phyloP scores from a whole-genome alignment of 2,113 vertebrate genomes.

The Speoplatyrhinus poulsoni region DNA sequence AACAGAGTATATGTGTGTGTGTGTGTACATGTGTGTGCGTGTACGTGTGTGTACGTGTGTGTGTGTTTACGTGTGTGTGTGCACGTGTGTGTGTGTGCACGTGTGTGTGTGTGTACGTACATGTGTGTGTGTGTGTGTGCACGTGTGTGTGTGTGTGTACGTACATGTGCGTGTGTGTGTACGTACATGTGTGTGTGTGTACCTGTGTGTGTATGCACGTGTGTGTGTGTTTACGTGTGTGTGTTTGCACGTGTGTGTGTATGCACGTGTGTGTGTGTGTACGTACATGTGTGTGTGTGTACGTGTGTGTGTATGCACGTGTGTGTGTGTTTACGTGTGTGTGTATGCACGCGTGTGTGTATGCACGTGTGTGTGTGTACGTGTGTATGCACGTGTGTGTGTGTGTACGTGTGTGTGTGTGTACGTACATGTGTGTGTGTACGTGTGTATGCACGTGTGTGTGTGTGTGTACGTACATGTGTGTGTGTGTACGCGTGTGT shows the following conservation, averaged over 20 bases:
- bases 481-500: background rate
- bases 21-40: conserved; percentile 2
- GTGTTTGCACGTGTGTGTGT: conserved; percentile 8
- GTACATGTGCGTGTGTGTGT: background rate
- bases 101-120: background rate
- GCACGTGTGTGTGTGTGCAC: background rate
- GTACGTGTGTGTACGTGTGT: background rate
- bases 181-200: no score
- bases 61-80: background rate
- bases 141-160: background rate
- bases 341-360: background rate
- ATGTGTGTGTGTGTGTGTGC: conserved; percentile 3
- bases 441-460: conserved; percentile 2
- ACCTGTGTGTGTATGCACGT: background rate
- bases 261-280: background rate
- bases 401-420: background rate
- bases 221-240: background rate
- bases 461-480: background rate
- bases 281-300: background rate
- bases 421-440: conserved; percentile 3
- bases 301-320: background rate
- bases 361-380: background rate
- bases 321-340: background rate
- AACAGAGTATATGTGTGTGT: background rate
- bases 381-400: background rate